Evolutionary conservation across 1,140 invertebrate species (phyloP).

Genomic region (Papilio polytes): DNA sequence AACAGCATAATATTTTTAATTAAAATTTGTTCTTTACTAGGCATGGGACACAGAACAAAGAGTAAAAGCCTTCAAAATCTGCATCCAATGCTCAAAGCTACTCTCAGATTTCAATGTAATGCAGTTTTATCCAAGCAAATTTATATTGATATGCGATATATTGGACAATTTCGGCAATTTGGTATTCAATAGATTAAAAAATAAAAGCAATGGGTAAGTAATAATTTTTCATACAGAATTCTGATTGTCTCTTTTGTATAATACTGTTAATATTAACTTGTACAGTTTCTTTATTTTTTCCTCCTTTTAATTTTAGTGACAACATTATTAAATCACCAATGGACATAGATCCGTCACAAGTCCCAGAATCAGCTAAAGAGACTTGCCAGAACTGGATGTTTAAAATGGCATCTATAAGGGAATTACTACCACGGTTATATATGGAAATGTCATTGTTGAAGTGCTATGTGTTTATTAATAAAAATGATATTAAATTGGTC

Average conservation of each 20-base stretch:
- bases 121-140: constrained; percentile 99
- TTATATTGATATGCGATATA: constrained; percentile 97
- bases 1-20: neutral
- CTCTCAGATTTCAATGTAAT: constrained; percentile 94
- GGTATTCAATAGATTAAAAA: constrained; percentile 94
- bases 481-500: constrained; percentile 89
- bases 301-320: constrained; percentile 44
- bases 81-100: constrained; percentile 97
- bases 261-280: neutral
- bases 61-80: constrained; percentile 98
- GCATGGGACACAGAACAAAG: constrained; percentile 97
- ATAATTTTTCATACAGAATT: neutral
- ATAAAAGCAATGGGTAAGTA: constrained; percentile 85
- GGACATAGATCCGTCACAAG: constrained; percentile 88
- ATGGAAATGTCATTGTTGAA: constrained; percentile 97
- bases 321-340: constrained; percentile 53
- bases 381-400: constrained; percentile 99
- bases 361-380: constrained; percentile 96
- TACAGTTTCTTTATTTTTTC: neutral
- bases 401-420: constrained; percentile 98
- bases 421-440: constrained; percentile 97
- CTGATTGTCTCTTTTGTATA: neutral
- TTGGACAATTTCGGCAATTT: constrained; percentile 97
- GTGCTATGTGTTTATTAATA: constrained; percentile 93
- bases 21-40: constrained; percentile 56